A percentile compares a stretch with the other conserved stretches of the same genome.
Evolutionary conservation across 2,888 invertebrate genomes (phyloP).

Genomic region (Ormyrus pomaceus): DNA sequence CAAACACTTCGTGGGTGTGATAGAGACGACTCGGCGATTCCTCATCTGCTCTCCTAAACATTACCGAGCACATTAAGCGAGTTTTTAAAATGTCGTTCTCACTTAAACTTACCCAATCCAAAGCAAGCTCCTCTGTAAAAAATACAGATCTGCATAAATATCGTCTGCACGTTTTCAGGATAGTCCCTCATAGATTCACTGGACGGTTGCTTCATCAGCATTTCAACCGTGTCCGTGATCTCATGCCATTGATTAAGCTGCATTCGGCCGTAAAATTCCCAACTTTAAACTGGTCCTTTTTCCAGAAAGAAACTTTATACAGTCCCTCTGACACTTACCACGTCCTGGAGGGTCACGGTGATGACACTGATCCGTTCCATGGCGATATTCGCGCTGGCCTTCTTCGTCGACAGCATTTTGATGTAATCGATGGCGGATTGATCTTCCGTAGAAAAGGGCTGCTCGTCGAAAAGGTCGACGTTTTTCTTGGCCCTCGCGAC

Average conservation of each 20-base stretch:
- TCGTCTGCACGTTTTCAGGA: conserved; percentile 67
- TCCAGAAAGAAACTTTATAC: too few relatives aligned
- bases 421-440: conserved; percentile 40
- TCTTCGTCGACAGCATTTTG: conserved; percentile 47
- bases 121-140: conserved; percentile 81
- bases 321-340: conserved; percentile 61
- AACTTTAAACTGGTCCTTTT: too few relatives aligned
- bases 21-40: conserved; percentile 82
- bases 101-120: conserved; percentile 77
- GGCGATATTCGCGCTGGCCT: conserved; percentile 53
- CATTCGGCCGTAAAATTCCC: too few relatives aligned
- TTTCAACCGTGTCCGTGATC: conserved; percentile 69
- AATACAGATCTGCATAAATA: conserved; percentile 79
- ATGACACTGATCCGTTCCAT: conserved; percentile 66
- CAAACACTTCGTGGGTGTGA: conserved; percentile 81
- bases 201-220: conserved; percentile 69
- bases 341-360: conserved; percentile 68
- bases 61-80: background rate
- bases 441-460: background rate
- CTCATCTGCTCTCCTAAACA: conserved; percentile 80
- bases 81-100: background rate
- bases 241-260: conserved; percentile 72
- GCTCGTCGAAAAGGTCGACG: background rate
- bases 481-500: conserved; percentile 20
- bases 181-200: conserved; percentile 62